phyloP scores from a whole-genome alignment of 1,140 invertebrate genomes.

The Diorhabda carinulata region DNA sequence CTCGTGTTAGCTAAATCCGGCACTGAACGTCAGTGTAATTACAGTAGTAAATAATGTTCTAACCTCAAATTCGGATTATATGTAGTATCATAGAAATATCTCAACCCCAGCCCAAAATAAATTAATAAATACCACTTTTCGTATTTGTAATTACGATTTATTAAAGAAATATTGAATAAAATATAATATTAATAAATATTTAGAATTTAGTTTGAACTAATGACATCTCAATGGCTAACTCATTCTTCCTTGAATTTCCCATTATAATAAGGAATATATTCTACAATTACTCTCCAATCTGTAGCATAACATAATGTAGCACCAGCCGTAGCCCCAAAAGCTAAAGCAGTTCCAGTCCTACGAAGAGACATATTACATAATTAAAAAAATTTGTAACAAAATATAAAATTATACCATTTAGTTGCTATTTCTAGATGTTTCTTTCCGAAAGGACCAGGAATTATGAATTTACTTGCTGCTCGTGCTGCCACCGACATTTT shows the following conservation, averaged over 20 bases:
- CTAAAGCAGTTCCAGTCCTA: conserved; percentile 56
- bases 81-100: too few species aligned
- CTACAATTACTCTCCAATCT: conserved; percentile 70
- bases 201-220: too few species aligned
- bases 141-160: too few species aligned
- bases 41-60: too few species aligned
- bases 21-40: too few species aligned
- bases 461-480: conserved; percentile 11
- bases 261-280: conserved; percentile 70
- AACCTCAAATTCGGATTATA: too few species aligned
- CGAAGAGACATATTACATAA: conserved; percentile 30
- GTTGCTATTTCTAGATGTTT: conserved; percentile 38
- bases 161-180: too few species aligned
- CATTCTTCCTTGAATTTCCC: conserved; percentile 62
- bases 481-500: conserved; percentile 10
- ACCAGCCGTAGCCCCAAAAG: conserved; percentile 59
- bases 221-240: conserved; percentile 7
- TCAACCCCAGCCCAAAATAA: too few species aligned
- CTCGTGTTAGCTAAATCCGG: too few species aligned
- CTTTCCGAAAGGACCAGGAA: conserved; percentile 34
- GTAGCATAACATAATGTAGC: conserved; percentile 63
- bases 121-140: too few species aligned
- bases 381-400: conserved; percentile 12
- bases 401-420: conserved; percentile 31
- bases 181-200: too few species aligned